Evolutionary conservation across 2,113 vertebrate species (phyloP).

Genomic region (Eudyptes chrysolophus): DNA sequence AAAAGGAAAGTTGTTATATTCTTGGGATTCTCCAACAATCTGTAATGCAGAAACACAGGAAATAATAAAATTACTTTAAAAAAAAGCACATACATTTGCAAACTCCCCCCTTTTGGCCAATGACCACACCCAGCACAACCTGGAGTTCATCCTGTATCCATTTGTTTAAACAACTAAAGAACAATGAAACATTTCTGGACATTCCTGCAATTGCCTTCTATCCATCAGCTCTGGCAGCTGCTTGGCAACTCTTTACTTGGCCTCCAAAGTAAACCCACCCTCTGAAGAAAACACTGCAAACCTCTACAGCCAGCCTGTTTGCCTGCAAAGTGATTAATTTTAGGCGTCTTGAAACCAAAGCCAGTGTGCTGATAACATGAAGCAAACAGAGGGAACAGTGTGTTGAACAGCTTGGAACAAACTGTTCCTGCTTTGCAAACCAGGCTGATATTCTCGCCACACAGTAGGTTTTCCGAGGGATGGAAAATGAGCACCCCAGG

Average conservation of each 20-base stretch:
- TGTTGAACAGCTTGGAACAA: not conserved
- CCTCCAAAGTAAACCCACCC: constrained; percentile 4
- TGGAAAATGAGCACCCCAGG: not conserved
- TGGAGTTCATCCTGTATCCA: not conserved
- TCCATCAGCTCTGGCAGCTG: constrained; percentile 41
- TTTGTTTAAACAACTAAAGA: constrained; percentile 2
- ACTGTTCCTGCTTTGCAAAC: not conserved
- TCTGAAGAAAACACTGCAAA: not conserved
- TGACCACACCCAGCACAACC: not conserved
- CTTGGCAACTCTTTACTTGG: constrained; percentile 9
- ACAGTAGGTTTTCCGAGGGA: not conserved
- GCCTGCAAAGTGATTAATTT: not conserved
- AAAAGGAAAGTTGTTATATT: not conserved
- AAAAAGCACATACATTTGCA: not conserved
- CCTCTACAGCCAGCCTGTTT: not conserved
- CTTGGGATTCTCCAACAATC: not conserved
- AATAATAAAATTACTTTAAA: not conserved
- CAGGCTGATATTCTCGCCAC: not conserved
- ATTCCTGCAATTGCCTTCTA: not conserved
- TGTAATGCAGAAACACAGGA: not conserved
- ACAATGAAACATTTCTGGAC: constrained; percentile 25
- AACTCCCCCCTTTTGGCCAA: not conserved
- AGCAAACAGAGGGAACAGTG: not conserved
- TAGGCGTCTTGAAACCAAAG: not conserved
- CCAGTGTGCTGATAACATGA: not conserved